Evolutionary conservation across 2,888 invertebrate species (phyloP).

Genomic region (Dasypogon diadema): DNA sequence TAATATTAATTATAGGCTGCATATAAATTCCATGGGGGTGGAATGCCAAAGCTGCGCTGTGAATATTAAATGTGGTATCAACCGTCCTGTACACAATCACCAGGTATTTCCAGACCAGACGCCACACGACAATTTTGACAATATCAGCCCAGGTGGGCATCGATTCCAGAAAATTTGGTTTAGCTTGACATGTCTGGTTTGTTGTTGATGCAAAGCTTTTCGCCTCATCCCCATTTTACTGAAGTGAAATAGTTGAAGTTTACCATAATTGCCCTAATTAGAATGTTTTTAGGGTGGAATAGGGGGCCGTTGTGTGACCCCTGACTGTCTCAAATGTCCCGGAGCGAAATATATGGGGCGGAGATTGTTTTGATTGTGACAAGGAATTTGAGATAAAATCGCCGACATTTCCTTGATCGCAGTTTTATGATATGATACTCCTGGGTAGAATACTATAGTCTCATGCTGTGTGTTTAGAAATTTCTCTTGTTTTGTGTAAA

Average conservation of each 20-base stretch:
- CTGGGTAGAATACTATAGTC: too few relatives aligned
- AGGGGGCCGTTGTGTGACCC: not conserved
- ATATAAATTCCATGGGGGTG: conserved; percentile 13
- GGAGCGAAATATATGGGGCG: conserved; percentile 12
- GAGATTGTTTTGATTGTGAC: conserved; percentile 39
- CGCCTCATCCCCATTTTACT: not conserved
- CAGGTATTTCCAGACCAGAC: not conserved
- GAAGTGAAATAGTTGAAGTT: not conserved
- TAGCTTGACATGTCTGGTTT: not conserved
- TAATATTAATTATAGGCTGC: conserved; percentile 49
- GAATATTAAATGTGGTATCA: conserved; percentile 28
- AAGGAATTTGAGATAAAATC: conserved; percentile 32
- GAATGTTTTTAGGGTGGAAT: conserved; percentile 21
- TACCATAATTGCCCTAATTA: conserved; percentile 50
- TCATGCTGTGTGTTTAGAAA: too few relatives aligned
- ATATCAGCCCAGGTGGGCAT: not conserved
- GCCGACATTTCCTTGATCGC: conserved; percentile 7
- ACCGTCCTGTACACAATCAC: conserved; percentile 11
- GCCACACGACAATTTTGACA: not conserved
- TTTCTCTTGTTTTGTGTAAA: too few relatives aligned
- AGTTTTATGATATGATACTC: not conserved
- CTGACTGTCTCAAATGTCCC: conserved; percentile 28
- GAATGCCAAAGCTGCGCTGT: not conserved
- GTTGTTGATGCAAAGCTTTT: not conserved
- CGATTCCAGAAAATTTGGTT: conserved; percentile 28